Percentiles rank a stretch among this genome's conserved stretches.
These are phyloP conservation scores for Archilochus colubris DNA, from an alignment of 2,113 vertebrate genomes.

Conservation along the genomic window DNA sequence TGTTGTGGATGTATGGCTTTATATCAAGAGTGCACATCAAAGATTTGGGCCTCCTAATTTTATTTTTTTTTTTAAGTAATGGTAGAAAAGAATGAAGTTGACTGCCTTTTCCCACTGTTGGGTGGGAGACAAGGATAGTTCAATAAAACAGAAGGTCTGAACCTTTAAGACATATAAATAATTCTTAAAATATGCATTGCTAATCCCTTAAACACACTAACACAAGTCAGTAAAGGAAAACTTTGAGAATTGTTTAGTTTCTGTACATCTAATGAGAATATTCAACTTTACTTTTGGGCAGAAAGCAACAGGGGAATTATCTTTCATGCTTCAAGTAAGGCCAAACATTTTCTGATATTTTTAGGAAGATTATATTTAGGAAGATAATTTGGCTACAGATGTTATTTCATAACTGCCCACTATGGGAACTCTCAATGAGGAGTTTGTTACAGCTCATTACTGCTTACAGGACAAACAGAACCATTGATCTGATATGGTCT, in stretches of 20 bases:
- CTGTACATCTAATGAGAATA: not conserved
- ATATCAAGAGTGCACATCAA: not conserved
- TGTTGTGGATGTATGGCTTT: not conserved
- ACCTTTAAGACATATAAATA: not conserved
- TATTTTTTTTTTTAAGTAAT: not conserved
- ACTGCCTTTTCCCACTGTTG: not conserved
- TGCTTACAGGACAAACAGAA: not conserved
- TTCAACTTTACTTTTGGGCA: not conserved
- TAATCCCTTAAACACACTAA: not conserved
- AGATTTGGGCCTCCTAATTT: not conserved
- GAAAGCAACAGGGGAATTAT: not conserved
- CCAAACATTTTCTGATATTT: not conserved
- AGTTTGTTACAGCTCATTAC: not conserved
- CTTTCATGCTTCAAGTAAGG: not conserved
- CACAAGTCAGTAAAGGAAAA: not conserved
- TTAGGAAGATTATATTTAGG: not conserved
- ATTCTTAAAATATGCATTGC: not conserved
- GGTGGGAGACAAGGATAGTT: not conserved
- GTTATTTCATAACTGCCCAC: not conserved
- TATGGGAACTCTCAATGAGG: not conserved
- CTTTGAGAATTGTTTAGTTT: not conserved
- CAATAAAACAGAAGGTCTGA: not conserved
- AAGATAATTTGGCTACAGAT: not conserved
- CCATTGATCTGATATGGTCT: not conserved
- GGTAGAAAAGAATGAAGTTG: not conserved